A percentile compares a stretch with the other conserved stretches of the same genome.
phyloP scores from a whole-genome alignment of 2,888 invertebrate species.

The Drosophila dives region DNA sequence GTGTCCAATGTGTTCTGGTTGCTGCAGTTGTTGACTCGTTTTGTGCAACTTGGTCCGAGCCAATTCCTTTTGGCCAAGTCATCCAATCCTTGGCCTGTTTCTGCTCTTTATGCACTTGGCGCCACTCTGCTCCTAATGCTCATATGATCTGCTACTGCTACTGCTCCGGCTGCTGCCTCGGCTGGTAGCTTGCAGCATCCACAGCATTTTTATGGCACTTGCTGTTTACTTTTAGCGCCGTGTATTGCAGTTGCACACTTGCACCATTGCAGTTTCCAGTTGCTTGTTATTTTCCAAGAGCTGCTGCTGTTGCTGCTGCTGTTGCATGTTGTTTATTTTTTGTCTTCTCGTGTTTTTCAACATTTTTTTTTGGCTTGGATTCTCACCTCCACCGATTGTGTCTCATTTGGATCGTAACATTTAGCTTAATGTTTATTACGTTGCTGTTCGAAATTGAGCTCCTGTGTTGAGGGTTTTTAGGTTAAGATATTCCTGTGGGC shows the following conservation, averaged over 20 bases:
- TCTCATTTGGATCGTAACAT: conserved; percentile 77
- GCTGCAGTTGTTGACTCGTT: conserved; percentile 75
- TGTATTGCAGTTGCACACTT: conserved; percentile 16
- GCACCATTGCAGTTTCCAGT: conserved; percentile 51
- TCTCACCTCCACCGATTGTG: conserved; percentile 39
- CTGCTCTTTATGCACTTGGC: conserved; percentile 67
- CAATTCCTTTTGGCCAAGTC: conserved; percentile 70
- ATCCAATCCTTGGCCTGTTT: conserved; percentile 62
- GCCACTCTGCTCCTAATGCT: conserved; percentile 45
- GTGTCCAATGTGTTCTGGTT: conserved; percentile 31
- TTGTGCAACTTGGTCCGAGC: conserved; percentile 63
- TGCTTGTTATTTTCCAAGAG: conserved; percentile 46
- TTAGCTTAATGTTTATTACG: conserved; percentile 68
- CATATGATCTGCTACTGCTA: conserved; percentile 63
- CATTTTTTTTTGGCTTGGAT: conserved; percentile 20
- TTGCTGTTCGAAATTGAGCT: conserved; percentile 52
- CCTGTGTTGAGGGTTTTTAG: conserved; percentile 2
- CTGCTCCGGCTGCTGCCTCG: conserved; percentile 1
- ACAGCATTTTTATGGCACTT: conserved; percentile 70
- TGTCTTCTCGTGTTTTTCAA: not conserved
- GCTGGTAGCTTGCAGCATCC: conserved; percentile 32
- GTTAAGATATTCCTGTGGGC: not conserved
- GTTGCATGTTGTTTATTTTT: conserved; percentile 32
- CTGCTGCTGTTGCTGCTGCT: conserved; percentile 29
- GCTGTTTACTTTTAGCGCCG: conserved; percentile 58